phyloP scores from a whole-genome alignment of 2,797 vertebrate genomes.

The Sorex maritimensis region DNA sequence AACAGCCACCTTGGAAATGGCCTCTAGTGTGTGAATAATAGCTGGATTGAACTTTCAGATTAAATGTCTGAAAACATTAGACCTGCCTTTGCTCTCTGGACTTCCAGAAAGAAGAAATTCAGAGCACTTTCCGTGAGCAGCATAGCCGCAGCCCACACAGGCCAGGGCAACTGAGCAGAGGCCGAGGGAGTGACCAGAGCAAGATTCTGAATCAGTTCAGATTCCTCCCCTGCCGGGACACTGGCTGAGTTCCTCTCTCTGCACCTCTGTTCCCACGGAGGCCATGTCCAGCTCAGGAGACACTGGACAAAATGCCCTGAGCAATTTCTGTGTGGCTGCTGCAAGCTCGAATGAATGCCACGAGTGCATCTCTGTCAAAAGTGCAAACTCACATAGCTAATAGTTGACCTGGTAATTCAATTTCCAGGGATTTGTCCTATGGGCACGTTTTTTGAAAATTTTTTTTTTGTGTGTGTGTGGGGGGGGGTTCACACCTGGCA shows the following conservation, averaged over 20 bases:
- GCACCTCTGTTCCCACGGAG: background rate
- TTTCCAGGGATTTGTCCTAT: background rate
- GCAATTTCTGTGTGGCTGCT: background rate
- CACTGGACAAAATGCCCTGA: background rate
- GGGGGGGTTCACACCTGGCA: no score
- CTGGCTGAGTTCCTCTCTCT: background rate
- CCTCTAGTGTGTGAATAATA: background rate
- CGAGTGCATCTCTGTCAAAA: background rate
- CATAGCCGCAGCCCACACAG: no score
- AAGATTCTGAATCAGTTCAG: background rate
- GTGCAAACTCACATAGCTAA: background rate
- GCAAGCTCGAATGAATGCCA: background rate
- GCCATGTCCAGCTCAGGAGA: background rate
- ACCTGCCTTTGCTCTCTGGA: background rate
- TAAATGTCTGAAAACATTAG: background rate
- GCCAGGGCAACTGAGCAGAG: no score
- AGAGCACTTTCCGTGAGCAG: background rate
- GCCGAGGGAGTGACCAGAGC: no score
- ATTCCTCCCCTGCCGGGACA: background rate
- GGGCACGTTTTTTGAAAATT: background rate
- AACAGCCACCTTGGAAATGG: background rate
- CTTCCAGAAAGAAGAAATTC: background rate
- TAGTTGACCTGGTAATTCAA: background rate
- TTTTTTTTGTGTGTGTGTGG: no score
- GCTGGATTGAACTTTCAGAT: background rate